Conservation (phyloP, 2,113 vertebrate genomes). For the Mirounga angustirostris region DNA sequence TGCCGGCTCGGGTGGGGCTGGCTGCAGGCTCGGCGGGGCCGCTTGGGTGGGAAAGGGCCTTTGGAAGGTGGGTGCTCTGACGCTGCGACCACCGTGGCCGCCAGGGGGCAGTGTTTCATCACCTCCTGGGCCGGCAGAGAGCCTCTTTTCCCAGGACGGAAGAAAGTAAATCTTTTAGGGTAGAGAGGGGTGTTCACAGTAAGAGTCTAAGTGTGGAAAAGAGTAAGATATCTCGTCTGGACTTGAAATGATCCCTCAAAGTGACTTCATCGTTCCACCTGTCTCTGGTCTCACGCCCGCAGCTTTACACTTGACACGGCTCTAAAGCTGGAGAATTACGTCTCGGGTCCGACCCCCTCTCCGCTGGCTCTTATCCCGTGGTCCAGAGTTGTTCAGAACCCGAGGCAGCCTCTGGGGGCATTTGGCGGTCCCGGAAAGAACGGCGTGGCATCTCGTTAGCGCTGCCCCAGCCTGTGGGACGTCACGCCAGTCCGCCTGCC, state of each 20-base stretch:
- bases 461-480: neutral
- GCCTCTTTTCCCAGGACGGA: neutral
- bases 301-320: neutral
- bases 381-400: neutral
- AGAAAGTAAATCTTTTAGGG: constrained; percentile 8
- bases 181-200: neutral
- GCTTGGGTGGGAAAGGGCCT: neutral
- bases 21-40: rapidly evolving
- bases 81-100: neutral
- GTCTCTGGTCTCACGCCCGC: neutral
- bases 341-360: rapidly evolving
- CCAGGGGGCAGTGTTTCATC: constrained; percentile 2
- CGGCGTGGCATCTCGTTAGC: neutral
- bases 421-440: neutral
- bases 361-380: rapidly evolving
- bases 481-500: neutral
- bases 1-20: rapidly evolving
- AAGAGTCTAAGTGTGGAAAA: neutral
- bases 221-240: neutral
- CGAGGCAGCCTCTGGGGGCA: neutral
- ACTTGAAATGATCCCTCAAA: neutral
- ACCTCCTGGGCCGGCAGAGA: neutral
- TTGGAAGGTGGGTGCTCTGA: neutral
- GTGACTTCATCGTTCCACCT: neutral
- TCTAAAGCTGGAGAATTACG: neutral